phyloP scores from a whole-genome alignment of 2,797 vertebrate genomes.

The Martes flavigula region DNA sequence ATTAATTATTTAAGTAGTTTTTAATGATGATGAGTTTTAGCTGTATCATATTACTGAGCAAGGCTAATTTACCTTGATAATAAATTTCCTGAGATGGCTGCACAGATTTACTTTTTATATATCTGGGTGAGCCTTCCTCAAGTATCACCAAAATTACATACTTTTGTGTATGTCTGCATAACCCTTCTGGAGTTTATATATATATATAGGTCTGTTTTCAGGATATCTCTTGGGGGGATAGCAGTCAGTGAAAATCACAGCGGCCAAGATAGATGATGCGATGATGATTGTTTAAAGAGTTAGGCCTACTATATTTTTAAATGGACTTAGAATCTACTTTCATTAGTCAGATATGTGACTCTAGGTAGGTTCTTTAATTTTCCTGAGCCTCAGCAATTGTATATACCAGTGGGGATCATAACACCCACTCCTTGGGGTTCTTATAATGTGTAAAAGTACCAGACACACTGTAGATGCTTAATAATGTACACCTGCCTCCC shows the following conservation, averaged over 20 bases:
- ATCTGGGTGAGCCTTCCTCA: background rate
- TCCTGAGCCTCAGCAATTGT: background rate
- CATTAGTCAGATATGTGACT: conserved; percentile 3
- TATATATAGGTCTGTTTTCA: background rate
- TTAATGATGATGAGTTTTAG: background rate
- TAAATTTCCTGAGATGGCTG: background rate
- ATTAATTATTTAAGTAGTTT: conserved; percentile 36
- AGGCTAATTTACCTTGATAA: background rate
- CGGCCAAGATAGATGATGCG: background rate
- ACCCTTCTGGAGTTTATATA: background rate
- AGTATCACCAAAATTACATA: conserved; percentile 1
- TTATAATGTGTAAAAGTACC: background rate
- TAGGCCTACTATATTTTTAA: background rate
- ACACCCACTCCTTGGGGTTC: background rate
- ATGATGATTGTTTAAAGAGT: background rate
- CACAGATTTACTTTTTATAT: conserved; percentile 14
- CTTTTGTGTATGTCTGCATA: background rate
- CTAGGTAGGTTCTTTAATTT: background rate
- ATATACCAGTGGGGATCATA: background rate
- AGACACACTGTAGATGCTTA: background rate
- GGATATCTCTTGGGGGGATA: background rate
- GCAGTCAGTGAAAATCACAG: background rate
- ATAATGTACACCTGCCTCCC: background rate
- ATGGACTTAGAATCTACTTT: background rate
- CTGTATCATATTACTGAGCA: background rate